Conservation (phyloP, 2,888 invertebrate species). For the Crematogaster levior region DNA sequence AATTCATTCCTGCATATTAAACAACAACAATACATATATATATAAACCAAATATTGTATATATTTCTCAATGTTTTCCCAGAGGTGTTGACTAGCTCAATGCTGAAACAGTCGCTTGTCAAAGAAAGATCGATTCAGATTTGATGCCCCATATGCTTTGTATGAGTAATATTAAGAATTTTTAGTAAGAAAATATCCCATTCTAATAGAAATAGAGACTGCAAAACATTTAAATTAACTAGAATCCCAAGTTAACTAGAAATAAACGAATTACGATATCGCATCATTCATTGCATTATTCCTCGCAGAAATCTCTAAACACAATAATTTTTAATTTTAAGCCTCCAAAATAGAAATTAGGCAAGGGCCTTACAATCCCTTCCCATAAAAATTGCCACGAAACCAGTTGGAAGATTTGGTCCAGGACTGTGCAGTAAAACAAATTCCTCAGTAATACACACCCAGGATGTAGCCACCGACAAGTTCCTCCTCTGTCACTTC, state of each 20-base stretch:
- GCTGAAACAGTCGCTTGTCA: not conserved
- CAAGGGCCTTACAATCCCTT: not conserved
- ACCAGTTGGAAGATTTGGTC: not conserved
- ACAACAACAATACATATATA: slow-evolving; percentile 6
- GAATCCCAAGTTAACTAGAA: not conserved
- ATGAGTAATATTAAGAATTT: not conserved
- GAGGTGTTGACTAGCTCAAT: not conserved
- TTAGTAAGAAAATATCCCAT: not conserved
- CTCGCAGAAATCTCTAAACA: not conserved
- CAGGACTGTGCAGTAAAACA: not conserved
- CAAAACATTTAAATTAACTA: not conserved
- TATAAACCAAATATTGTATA: not conserved
- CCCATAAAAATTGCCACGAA: not conserved
- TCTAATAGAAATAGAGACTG: not conserved
- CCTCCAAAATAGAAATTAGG: not conserved
- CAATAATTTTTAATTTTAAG: not conserved
- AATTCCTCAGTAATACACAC: slow-evolving; percentile 61
- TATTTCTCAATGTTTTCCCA: not conserved
- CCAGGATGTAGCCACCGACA: slow-evolving; percentile 84
- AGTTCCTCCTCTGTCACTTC: slow-evolving; percentile 85
- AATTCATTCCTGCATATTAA: slow-evolving; percentile 79
- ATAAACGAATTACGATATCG: not conserved
- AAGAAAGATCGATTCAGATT: not conserved
- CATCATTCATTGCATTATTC: no score
- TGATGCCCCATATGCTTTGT: not conserved